phyloP scores from a whole-genome alignment of 2,797 vertebrate genomes.

The Darevskia mixta region DNA sequence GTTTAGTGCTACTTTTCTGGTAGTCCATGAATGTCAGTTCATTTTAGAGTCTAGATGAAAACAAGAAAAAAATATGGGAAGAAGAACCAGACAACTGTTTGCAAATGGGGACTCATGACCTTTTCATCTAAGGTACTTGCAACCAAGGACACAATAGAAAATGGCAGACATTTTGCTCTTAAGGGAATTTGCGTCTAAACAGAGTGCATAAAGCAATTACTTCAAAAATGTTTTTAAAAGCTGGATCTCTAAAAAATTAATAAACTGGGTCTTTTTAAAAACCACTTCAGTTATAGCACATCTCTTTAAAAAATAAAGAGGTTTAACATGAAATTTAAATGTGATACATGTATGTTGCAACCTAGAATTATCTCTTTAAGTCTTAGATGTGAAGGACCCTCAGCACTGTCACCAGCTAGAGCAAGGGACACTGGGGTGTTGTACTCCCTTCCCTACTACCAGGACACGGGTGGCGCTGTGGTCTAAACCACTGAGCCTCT shows the following conservation, averaged over 20 bases:
- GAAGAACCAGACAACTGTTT: rapidly evolving
- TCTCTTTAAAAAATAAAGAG: not conserved
- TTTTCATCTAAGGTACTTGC: slow-evolving; percentile 15
- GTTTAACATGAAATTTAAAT: not conserved
- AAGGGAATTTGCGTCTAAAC: not conserved
- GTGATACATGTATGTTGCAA: not conserved
- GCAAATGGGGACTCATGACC: not conserved
- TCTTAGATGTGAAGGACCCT: not conserved
- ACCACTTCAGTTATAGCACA: not conserved
- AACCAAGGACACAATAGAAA: slow-evolving; percentile 34
- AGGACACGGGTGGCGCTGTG: no score
- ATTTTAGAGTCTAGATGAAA: slow-evolving; percentile 47
- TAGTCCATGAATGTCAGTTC: not conserved
- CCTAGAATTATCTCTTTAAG: not conserved
- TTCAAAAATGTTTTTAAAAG: not conserved
- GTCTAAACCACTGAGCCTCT: no score
- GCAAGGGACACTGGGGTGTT: not conserved
- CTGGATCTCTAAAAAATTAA: not conserved
- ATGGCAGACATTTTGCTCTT: slow-evolving; percentile 31
- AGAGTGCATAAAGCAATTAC: not conserved
- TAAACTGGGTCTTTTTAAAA: not conserved
- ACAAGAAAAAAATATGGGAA: slow-evolving; percentile 1
- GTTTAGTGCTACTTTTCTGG: slow-evolving; percentile 48
- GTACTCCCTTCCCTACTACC: not conserved
- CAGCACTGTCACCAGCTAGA: not conserved